Base-by-base conservation (phyloP, 2,797 vertebrate species). In the Phaenicophaeus curvirostris region DNA sequence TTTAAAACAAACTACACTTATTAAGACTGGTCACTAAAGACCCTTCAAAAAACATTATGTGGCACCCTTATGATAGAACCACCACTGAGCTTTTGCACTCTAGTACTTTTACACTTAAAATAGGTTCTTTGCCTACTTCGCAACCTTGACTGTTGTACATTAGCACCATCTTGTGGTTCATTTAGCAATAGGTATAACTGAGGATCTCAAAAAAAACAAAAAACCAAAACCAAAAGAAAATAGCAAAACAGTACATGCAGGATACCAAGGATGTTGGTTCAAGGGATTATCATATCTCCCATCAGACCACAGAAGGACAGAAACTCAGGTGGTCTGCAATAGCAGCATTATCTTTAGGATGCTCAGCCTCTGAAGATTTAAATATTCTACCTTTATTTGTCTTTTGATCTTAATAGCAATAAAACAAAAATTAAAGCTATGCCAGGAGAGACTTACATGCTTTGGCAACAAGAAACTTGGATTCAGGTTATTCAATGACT, bases 131-230 rank as follows among this genome's bases (percentile, higher is more conserved):
- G 28, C 63, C 59, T 50, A 9, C 66, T 57, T 74, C 41, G n/a
- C 30, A 72, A 16, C 87, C 71, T 35, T 41, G 35, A 46, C 50
- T 72, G 93, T 85, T 89, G 90, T 69, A 53, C 80, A 51, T 90
- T 20, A 95, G 94, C 95, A 41, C 95, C 95, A 97, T 48, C 96
- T 89, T 90, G 95, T 96, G 97, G 96, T 85, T 89, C 50, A 39
- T 55, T 89, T 58, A 84, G 71, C 57, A 85, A 77, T 3, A 63
- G 39, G 10, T 37, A n/a, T 5, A 51, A 54, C 48, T 65, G 58
- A 65, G 21, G 27, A 73, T 50, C 69, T 73, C 82, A 67, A 51
- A 44, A 39, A 11, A 55, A 62, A 58, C 75, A 54, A 46, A 48
- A 81, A 58, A 42, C 42, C 35, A 57, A 55, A 33, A 7, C 6